Evolutionary conservation across 1,140 invertebrate species (phyloP), one percentile per base, ranked within the genome.

Genomic region (Sarcophaga peregrina): DNA sequence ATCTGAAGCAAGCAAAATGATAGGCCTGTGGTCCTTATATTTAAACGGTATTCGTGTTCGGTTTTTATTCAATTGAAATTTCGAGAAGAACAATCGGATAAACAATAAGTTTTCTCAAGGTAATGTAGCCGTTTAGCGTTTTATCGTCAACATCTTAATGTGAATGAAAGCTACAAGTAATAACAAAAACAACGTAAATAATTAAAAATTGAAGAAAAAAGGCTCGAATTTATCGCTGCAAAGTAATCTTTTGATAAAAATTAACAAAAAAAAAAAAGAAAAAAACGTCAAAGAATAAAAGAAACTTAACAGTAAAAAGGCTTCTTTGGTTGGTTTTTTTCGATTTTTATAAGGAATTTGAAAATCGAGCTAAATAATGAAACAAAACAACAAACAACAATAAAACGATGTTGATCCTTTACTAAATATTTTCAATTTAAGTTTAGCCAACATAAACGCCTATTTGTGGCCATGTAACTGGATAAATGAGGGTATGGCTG

Each of bases 391-490:
- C 47, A 78, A 78, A 50, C 47, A 78, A 78, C n/a, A 78, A 78
- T 17, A 20, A 9, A 50, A 50, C 5, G 48, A 17, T 76, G 45
- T 76, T 52, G 47, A 50, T 78, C 75, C 75, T 78, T 78, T 78
- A 78, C 50, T 78, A 78, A 78, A 78, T 78, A n/a, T 78, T 78
- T 78, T 78, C 75, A 78, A 78, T 78, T 78, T 78, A 78, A 52
- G 75, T 78, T 78, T 78, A 78, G 75, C 47, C 75, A 78, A 78
- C 75, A 78, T 52, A 78, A 78, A 78, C 74, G 75, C 75, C 75
- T 78, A 78, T 78, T 50, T 52, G 75, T 78, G 75, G 75, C 47
- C 50, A 47, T 15, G 9, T 78, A 52, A 50, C 47, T 78, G 47
- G n/a, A 8, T 72, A 6, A 72, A 37, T 37, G 25, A 37, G 25